These are phyloP conservation scores for Patella caerulea DNA, from an alignment of 2,888 invertebrate species.

Conservation along the genomic window DNA sequence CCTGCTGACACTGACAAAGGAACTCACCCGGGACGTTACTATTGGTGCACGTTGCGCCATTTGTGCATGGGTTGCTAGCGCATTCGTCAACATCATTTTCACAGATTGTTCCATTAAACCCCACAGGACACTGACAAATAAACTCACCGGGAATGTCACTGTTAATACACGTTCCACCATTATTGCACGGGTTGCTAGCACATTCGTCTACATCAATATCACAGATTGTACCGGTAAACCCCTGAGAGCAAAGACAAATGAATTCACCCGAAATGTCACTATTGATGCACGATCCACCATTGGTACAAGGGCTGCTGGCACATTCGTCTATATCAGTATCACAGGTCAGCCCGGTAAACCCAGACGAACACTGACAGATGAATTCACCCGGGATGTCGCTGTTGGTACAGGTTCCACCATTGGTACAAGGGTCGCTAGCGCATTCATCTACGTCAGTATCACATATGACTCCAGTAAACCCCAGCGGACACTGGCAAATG, in stretches of 20 bases:
- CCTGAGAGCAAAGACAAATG: constrained; percentile 74
- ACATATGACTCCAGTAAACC: constrained; percentile 73
- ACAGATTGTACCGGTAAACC: constrained; percentile 77
- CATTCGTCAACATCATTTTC: constrained; percentile 92
- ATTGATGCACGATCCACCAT: constrained; percentile 90
- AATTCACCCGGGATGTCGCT: constrained; percentile 64
- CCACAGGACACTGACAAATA: constrained; percentile 29
- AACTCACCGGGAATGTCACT: constrained; percentile 62
- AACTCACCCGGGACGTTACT: constrained; percentile 63
- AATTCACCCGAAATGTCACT: constrained; percentile 87
- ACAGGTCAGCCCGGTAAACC: constrained; percentile 15
- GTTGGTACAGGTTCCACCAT: constrained; percentile 12
- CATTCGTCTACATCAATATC: constrained; percentile 89
- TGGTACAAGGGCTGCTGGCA: constrained; percentile 89
- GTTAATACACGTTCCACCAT: constrained; percentile 73
- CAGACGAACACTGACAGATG: constrained; percentile 24
- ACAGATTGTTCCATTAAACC: constrained; percentile 73
- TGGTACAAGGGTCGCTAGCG: constrained; percentile 70
- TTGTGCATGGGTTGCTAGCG: constrained; percentile 70
- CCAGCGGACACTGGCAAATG: constrained; percentile 53
- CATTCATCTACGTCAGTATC: constrained; percentile 92
- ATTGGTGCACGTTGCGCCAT: constrained; percentile 1
- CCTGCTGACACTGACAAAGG: constrained; percentile 24
- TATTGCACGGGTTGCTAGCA: constrained; percentile 25
- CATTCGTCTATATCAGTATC: constrained; percentile 18